Conservation (phyloP, 2,888 invertebrate species). For the Idaea aversata region DNA sequence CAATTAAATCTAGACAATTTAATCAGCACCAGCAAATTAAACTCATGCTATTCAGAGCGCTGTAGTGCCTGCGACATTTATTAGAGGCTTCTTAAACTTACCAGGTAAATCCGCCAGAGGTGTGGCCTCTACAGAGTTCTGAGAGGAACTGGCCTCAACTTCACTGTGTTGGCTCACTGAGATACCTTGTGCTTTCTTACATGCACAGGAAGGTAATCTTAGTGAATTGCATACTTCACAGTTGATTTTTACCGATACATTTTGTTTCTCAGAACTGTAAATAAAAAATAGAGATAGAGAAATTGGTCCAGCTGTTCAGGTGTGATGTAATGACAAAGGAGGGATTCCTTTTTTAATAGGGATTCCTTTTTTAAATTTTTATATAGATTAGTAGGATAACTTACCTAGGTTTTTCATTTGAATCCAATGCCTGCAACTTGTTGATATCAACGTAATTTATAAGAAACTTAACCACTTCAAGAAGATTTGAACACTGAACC, state of each 20-base stretch:
- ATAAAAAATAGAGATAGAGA: slow-evolving; percentile 5
- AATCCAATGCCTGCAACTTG: slow-evolving; percentile 50
- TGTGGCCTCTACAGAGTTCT: slow-evolving; percentile 62
- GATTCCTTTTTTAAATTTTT: too few species aligned
- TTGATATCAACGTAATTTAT: slow-evolving; percentile 55
- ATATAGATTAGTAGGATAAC: too few species aligned
- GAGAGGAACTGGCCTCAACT: slow-evolving; percentile 34
- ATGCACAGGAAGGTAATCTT: slow-evolving; percentile 45
- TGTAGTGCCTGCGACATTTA: too few species aligned
- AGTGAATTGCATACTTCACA: slow-evolving; percentile 53
- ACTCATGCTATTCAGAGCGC: too few species aligned
- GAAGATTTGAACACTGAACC: slow-evolving; percentile 60
- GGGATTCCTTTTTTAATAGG: too few species aligned
- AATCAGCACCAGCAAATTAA: too few species aligned
- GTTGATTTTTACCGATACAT: slow-evolving; percentile 1
- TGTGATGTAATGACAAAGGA: too few species aligned
- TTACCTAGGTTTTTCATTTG: slow-evolving; percentile 47
- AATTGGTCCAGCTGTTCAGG: too few species aligned
- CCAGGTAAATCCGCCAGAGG: slow-evolving; percentile 68
- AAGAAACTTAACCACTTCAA: slow-evolving; percentile 65
- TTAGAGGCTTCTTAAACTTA: slow-evolving; percentile 23
- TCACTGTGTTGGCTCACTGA: slow-evolving; percentile 30
- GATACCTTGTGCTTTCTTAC: slow-evolving; percentile 34
- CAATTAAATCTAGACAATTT: too few species aligned
- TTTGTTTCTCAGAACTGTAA: slow-evolving; percentile 1